Base-by-base conservation (phyloP, 2,888 invertebrate species). In the Seladonia tumulorum region DNA sequence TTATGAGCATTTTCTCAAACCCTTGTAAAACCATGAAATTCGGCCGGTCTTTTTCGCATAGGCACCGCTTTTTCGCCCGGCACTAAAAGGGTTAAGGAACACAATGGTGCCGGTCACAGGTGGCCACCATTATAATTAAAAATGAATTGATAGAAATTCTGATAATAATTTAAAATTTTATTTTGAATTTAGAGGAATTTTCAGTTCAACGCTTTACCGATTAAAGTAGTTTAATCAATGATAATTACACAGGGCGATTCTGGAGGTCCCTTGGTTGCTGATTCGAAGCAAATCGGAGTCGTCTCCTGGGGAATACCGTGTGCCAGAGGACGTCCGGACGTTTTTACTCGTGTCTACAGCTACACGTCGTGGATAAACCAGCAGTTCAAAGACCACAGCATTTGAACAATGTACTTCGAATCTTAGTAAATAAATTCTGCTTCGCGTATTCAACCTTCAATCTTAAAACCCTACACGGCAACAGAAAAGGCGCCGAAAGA, bases 291-390 rank as follows among this genome's bases (percentile, higher is more conserved):
- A 81, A 94, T 95, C 22, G 95, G 95, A 5, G 90, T 95, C 3
- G 95, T 95, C 53, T 95, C 95, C 2, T 95, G 95, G 95, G 95
- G 95, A 35, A 92, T 92, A 73, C 95, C 95, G 0, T 95, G 95
- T 81, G 95, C 95, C 45, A 93, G 91, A 89, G 95, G 95, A 12
- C 90, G 91, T 68, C 95, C 95, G 2, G 95, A 95, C 87, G 95
- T 95, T 10, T 95, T 94, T 83, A 95, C 95, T 3, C 93, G 95
- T 85, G 95, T 95, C 18, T 94, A 91, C 77, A 92, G 93, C 60
- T 95, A 95, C 86, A 76, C 91, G 3, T 90, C 94, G 72, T 95
- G 95, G 95, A 95, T 95, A 78, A 88, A 91, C 14, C 73, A 90
- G 5, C 82, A 93, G 49, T 87, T 88, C 5, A 85, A 93, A 63